phyloP scores from a whole-genome alignment of 2,113 vertebrate genomes.

The Callaeas wilsoni region DNA sequence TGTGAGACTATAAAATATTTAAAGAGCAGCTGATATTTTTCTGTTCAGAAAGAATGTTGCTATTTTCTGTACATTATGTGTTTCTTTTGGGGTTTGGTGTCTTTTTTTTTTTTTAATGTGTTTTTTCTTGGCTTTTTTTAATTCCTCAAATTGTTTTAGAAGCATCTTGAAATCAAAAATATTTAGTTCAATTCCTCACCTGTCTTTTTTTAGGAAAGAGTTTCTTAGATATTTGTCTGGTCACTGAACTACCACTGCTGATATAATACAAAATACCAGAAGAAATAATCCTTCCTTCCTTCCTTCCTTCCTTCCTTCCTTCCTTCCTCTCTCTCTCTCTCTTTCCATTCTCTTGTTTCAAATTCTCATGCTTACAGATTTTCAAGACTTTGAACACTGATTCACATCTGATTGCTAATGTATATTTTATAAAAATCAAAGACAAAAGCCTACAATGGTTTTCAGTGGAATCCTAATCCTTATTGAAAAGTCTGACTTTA shows the following conservation, averaged over 20 bases:
- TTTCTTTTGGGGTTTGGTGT: background rate
- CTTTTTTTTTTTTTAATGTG: no score
- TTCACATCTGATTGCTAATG: background rate
- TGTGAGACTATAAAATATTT: background rate
- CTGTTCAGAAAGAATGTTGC: background rate
- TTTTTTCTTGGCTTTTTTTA: background rate
- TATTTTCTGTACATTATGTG: background rate
- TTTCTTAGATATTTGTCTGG: background rate
- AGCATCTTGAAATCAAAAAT: background rate
- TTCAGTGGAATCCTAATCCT: background rate
- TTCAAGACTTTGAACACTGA: background rate
- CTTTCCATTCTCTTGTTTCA: background rate
- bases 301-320: background rate
- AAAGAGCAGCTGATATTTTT: background rate
- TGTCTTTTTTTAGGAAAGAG: background rate
- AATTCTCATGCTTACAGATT: background rate
- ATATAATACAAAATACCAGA: background rate
- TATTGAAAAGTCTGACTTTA: background rate
- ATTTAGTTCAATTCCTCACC: background rate
- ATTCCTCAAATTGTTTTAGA: background rate
- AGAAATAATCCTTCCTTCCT: background rate
- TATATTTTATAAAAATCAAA: background rate
- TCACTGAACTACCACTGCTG: background rate
- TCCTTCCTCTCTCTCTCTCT: background rate
- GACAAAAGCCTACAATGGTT: background rate